phyloP scores from a whole-genome alignment of 2,797 vertebrate species.

The Argentina silus region DNA sequence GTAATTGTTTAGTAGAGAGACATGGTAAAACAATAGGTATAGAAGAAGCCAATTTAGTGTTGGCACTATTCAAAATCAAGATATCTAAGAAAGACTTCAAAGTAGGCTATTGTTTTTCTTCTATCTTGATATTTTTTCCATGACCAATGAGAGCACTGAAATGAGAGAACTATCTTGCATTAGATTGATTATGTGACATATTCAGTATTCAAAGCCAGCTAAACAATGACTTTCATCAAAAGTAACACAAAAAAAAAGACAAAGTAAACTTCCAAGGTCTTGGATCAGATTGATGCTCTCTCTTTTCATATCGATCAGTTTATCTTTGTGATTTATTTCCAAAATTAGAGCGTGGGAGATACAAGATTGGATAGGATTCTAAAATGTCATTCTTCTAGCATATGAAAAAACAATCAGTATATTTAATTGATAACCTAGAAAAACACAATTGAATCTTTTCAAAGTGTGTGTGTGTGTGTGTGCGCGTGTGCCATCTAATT shows the following conservation, averaged over 20 bases:
- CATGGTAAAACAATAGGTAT: conserved; percentile 40
- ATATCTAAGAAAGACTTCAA: not conserved
- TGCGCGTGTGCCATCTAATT: not conserved
- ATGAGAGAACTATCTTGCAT: not conserved
- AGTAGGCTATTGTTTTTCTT: no score
- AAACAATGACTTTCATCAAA: not conserved
- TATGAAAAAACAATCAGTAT: not conserved
- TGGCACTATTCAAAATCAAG: conserved; percentile 33
- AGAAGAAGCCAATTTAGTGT: conserved; percentile 44
- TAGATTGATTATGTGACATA: not conserved
- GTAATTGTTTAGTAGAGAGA: conserved; percentile 55
- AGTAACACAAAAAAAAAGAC: no score
- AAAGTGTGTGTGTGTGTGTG: not conserved
- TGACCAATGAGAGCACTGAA: no score
- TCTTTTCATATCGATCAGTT: not conserved
- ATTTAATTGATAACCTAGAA: not conserved
- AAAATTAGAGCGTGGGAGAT: not conserved
- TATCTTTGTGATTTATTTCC: not conserved
- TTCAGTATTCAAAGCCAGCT: not conserved
- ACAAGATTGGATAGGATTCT: not conserved
- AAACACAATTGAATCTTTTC: not conserved
- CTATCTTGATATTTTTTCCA: no score
- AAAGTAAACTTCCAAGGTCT: not conserved
- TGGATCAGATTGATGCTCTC: not conserved
- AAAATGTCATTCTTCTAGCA: not conserved